A percentile compares a stretch with the other conserved stretches of the same genome.
Evolutionary conservation across 2,888 invertebrate genomes (phyloP).

Genomic region (Lypha dubia): DNA sequence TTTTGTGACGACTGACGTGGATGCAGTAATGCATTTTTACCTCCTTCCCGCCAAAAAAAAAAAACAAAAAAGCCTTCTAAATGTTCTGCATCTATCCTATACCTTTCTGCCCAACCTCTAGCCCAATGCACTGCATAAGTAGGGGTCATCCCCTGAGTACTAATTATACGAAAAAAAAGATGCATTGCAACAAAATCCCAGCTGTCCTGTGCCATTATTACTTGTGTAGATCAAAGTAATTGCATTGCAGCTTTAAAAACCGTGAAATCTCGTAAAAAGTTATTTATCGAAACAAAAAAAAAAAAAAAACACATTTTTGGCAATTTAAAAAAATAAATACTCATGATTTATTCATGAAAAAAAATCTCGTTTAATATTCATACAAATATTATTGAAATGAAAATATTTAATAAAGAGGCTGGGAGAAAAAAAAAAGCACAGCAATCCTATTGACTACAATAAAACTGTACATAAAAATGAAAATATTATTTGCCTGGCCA

Average conservation of each 20-base stretch:
- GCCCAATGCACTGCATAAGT: no score
- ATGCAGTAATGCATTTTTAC: no score
- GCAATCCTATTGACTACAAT: not conserved
- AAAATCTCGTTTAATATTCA: not conserved
- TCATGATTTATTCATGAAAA: slow-evolving; percentile 26
- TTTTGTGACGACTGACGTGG: no score
- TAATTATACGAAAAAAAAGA: no score
- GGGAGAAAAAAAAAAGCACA: not conserved
- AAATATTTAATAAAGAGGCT: slow-evolving; percentile 12
- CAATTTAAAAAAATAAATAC: slow-evolving; percentile 1
- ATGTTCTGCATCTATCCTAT: no score
- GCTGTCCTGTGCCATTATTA: not conserved
- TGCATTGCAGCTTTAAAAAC: not conserved
- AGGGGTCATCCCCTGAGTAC: no score
- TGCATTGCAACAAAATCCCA: not conserved
- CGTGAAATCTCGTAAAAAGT: not conserved
- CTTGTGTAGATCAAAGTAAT: not conserved
- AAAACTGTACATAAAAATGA: slow-evolving; percentile 5
- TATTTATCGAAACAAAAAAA: not conserved
- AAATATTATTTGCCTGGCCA: not conserved
- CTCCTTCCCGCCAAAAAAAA: no score
- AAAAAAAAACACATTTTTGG: not conserved
- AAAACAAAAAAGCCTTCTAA: no score
- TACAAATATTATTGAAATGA: slow-evolving; percentile 9
- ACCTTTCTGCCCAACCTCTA: no score